A percentile compares a stretch with the other conserved stretches of the same genome.
Evolutionary conservation across 2,888 invertebrate genomes (phyloP).

Genomic region (Eupithecia abbreviata): DNA sequence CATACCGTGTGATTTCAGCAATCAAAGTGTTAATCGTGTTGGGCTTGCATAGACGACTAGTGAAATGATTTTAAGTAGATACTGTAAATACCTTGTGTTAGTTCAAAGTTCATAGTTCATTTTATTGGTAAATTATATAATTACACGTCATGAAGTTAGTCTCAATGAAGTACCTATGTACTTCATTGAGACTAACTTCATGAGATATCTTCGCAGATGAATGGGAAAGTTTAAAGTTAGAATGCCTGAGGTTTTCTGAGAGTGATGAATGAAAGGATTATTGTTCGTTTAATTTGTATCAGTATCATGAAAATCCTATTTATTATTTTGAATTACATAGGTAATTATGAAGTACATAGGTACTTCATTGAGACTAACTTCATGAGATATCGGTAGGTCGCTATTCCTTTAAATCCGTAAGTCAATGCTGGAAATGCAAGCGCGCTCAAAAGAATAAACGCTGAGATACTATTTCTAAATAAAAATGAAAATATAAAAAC

Average conservation of each 20-base stretch:
- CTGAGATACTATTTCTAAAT: background rate
- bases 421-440: constrained; percentile 1
- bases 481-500: background rate
- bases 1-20: too few relatives aligned
- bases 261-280: too few relatives aligned
- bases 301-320: too few relatives aligned
- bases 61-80: background rate
- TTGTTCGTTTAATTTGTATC: too few relatives aligned
- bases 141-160: background rate
- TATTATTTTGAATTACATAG: too few relatives aligned
- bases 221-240: too few relatives aligned
- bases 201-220: background rate
- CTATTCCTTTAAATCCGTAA: constrained; percentile 7
- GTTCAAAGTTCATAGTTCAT: too few relatives aligned
- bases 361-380: constrained; percentile 2
- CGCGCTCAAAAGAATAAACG: background rate
- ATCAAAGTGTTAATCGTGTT: background rate
- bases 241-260: too few relatives aligned
- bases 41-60: background rate
- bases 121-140: background rate
- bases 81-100: too few relatives aligned
- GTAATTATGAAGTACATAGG: too few relatives aligned
- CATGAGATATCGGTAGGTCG: too few relatives aligned
- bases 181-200: too few relatives aligned
- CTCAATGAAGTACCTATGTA: background rate